Base-by-base conservation (phyloP, 2,113 vertebrate species). In the Dasyprocta punctata region DNA sequence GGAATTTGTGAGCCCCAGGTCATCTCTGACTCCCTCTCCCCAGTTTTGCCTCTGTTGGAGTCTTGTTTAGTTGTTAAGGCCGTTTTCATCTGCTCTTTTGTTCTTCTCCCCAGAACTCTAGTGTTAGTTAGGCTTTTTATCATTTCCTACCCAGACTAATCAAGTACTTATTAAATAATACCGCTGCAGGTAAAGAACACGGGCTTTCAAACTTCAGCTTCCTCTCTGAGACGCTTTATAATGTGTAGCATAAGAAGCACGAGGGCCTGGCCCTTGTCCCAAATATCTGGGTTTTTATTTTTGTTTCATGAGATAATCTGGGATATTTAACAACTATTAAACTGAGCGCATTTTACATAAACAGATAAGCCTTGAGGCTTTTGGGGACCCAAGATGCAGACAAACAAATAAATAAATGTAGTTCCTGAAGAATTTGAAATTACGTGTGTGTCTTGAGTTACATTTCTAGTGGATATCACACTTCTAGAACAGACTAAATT, bases 121-220 rank as follows among this genome's bases (percentile, higher is more conserved):
- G 12, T 77, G 36, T 81, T 61, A 67, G 11, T 52, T 88, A 16
- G 9, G 14, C 7, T 85, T 95, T 36, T 97, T 80, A 90, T 63
- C 61, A 49, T 1, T 7, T 33, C 19, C 16, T 56, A 38, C 20
- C 20, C 41, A 38, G 41, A n/a, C 7, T 49, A 73, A 60, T 24
- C 1, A 75, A 83, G 22, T n/a, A 47, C 10, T 20, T 93, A 44
- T 73, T 65, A 65, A 56, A 47, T 92, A 58, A 77, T 83, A 38
- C 6, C 22, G 52, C 24, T 89, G 4, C 2, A 67, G 56, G 12
- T 56, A 61, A 75, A 94, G 30, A 13, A 44, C 13, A 22, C 41
- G 77, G 10, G 7, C 5, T 71, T 89, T 38, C 28, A 56, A 82
- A 86, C 44, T 41, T 78, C 36, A 87, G 4, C 9, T 95, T 89